Base-by-base conservation (phyloP, 2,888 invertebrate species). In the Orthosia incerta region DNA sequence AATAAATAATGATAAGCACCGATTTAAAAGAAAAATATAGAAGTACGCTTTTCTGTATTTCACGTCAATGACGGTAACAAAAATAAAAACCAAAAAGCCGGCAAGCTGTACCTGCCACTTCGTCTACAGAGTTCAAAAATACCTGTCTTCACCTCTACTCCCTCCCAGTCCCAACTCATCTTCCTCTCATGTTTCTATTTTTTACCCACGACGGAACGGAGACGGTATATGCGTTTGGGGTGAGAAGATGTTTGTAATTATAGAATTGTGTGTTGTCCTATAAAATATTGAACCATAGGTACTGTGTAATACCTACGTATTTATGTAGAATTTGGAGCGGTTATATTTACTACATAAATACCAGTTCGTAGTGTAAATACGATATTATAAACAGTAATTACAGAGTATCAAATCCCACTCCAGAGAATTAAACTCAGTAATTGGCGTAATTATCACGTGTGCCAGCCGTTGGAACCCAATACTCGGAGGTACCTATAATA, bases 371-470 rank as follows among this genome's bases (percentile, higher is more conserved):
- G 13, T 31, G 74, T n/a, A 62, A n/a, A 46, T 31, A 62, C 20
- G 53, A 39, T 55, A 55, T 23, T 31, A 9, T 5, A n/a, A 53
- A 72, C 46, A 20, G 26, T 20, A 26, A 39, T 75, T n/a, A n/a
- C 2, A 2, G 68, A 26, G 46, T 59, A 53, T 68, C 51, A 59
- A 76, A 59, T 68, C 31, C 31, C 31, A n/a, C 45, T 71, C 71
- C 11, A 23, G 73, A 23, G 59, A 9, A 72, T 71, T 46, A 57
- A 71, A 53, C 50, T 20, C 45, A 55, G 55, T 79, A 71, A 76
- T 76, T 76, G 60, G 18, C 15, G 60, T 61, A 56, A 79, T 76
- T 51, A 76, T 60, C 50, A 23, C 46, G 50, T 71, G 31, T 45
- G 45, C 60, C 50, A 51, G 50, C 50, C 64, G 45, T 45, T 26